These are phyloP conservation scores for Rhizomys pruinosus DNA, from an alignment of 2,113 vertebrate species.

Conservation along the genomic window DNA sequence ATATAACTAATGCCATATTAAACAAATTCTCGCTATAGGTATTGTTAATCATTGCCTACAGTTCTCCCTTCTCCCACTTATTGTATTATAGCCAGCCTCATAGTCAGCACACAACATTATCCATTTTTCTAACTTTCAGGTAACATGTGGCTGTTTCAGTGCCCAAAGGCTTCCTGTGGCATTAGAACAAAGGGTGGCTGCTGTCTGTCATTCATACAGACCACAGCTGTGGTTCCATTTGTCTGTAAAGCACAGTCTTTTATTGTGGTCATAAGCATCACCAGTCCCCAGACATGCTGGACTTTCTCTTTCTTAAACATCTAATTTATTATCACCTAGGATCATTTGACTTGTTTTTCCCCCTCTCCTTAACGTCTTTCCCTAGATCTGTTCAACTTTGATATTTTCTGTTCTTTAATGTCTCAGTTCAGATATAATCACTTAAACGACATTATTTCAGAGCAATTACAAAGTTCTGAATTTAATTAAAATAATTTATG, in stretches of 20 bases:
- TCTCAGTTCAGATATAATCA: not conserved
- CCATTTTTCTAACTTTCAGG: not conserved
- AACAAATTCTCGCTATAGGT: not conserved
- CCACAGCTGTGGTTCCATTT: not conserved
- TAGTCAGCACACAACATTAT: not conserved
- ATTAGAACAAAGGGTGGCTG: constrained; percentile 11
- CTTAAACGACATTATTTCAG: not conserved
- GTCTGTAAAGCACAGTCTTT: not conserved
- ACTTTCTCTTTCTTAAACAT: constrained; percentile 25
- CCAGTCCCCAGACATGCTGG: not conserved
- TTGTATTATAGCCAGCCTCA: not conserved
- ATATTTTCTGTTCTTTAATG: not conserved
- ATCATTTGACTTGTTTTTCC: not conserved
- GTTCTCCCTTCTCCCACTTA: not conserved
- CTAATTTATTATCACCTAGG: not conserved
- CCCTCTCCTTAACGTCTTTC: not conserved
- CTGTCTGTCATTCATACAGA: not conserved
- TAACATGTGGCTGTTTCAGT: constrained; percentile 1
- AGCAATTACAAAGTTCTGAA: constrained; percentile 10
- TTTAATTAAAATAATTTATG: not conserved
- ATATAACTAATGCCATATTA: not conserved
- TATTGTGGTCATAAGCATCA: not conserved
- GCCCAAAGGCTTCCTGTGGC: not conserved
- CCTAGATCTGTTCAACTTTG: not conserved
- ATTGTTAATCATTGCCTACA: not conserved